phyloP scores from a whole-genome alignment of 2,888 invertebrate species.

The Noctua pronuba region DNA sequence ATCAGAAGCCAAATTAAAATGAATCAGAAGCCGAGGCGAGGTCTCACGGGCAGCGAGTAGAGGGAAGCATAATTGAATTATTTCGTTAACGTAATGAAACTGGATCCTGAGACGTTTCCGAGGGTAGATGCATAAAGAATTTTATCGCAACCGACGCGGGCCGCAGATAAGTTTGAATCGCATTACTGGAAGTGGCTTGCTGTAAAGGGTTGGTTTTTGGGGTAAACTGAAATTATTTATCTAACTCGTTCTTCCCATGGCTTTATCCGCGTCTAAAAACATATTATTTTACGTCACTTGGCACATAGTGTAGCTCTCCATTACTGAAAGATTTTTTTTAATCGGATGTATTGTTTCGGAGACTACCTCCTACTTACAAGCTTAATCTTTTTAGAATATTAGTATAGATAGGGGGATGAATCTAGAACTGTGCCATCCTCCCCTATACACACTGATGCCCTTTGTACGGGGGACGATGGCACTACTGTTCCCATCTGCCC shows the following conservation, averaged over 20 bases:
- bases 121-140: constrained; percentile 85
- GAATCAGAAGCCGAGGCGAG: constrained; percentile 56
- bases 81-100: constrained; percentile 88
- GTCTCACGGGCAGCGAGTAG: constrained; percentile 53
- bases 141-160: constrained; percentile 75
- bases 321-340: neutral
- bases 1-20: constrained; percentile 64
- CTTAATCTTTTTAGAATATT: neutral
- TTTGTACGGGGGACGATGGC: neutral
- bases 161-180: constrained; percentile 31
- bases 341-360: neutral
- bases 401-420: neutral
- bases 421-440: neutral
- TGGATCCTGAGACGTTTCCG: constrained; percentile 82
- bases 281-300: neutral
- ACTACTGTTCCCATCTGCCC: neutral
- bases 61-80: constrained; percentile 84
- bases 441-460: neutral
- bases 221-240: neutral
- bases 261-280: neutral
- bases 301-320: neutral
- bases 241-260: neutral
- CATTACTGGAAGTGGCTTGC: constrained; percentile 62
- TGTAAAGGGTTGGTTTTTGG: constrained; percentile 7
- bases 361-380: neutral